Base-by-base conservation (phyloP, 2,888 invertebrate species). In the Rhagophthalmus giganteus region DNA sequence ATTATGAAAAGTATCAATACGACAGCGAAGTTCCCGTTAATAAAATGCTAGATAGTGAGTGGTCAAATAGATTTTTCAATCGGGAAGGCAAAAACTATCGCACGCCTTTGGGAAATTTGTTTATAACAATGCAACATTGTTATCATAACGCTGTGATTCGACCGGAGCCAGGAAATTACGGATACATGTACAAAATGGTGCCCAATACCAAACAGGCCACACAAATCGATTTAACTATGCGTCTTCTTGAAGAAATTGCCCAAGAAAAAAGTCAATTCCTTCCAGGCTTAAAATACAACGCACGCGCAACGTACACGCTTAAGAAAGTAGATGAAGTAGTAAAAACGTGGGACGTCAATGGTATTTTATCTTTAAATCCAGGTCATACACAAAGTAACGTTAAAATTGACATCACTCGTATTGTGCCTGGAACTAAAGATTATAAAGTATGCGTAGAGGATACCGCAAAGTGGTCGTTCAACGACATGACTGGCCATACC, bases 401-500 rank as follows among this genome's bases (percentile, higher is more conserved):
- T 2, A 68, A 71, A 53, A 27, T 70, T 20, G 61, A 64, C 9
- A 24, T 76, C 3, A 71, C 64, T 2, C 65, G 70, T 31, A 57
- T 51, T 2, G 61, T 65, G 10, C 70, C 72, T 1, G 71, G 15
- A 63, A 73, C 50, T n/a, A 63, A 67, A 32, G 68, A 73, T 37
- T 62, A 66, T 11, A 70, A 71, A 64, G 62, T 76, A 10, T 75
- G 75, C 55, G 16, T 75, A n/a, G 71, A 73, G n/a, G 70, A 61
- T 2, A 62, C 60, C 11, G 68, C 70, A 46, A 66, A 57, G 15
- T 75, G 54, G 15, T 61, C 58, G 1, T 58, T 63, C 4, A 66
- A 70, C 11, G 67, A 65, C n/a, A 65, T 70, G 1, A 62, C 62
- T 30, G 62, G 64, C 9, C 65, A 68, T 44, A 24, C 72, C 24